phyloP scores from a whole-genome alignment of 2,797 vertebrate species.

The Cichlasoma orientale region DNA sequence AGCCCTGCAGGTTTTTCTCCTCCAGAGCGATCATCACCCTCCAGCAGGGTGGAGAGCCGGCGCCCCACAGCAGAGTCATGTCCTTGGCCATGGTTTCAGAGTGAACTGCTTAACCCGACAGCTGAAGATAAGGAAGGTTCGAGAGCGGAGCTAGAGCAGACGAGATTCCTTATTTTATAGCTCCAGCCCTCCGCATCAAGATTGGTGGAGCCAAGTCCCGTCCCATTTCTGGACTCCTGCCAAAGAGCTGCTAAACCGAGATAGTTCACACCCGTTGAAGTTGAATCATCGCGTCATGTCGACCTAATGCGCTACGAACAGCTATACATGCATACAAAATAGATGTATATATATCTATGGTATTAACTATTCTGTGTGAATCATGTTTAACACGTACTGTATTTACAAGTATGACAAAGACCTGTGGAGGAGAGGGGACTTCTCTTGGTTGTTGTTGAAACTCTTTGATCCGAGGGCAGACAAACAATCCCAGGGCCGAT shows the following conservation, averaged over 20 bases:
- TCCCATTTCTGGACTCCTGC: slow-evolving; percentile 33
- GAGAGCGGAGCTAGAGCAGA: not conserved
- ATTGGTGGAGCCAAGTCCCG: slow-evolving; percentile 35
- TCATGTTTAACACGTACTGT: no score
- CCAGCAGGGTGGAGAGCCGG: no score
- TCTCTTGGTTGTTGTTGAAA: slow-evolving; percentile 15
- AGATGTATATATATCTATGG: no score
- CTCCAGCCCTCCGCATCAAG: not conserved
- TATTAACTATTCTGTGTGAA: not conserved
- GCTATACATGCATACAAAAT: not conserved
- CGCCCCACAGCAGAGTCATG: no score
- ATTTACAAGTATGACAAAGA: not conserved
- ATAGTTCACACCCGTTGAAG: not conserved
- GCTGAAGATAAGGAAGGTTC: accelerated
- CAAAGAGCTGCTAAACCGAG: slow-evolving; percentile 5
- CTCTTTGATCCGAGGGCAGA: slow-evolving; percentile 21
- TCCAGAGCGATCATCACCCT: no score
- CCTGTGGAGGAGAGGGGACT: not conserved
- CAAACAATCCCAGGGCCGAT: no score
- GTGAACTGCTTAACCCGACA: no score
- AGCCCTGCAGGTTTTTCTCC: no score
- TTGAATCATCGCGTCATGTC: not conserved
- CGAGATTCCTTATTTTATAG: slow-evolving; percentile 22
- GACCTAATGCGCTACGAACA: no score
- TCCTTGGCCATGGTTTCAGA: no score